phyloP scores from a whole-genome alignment of 2,113 vertebrate genomes.

The Trogon melanurus region DNA sequence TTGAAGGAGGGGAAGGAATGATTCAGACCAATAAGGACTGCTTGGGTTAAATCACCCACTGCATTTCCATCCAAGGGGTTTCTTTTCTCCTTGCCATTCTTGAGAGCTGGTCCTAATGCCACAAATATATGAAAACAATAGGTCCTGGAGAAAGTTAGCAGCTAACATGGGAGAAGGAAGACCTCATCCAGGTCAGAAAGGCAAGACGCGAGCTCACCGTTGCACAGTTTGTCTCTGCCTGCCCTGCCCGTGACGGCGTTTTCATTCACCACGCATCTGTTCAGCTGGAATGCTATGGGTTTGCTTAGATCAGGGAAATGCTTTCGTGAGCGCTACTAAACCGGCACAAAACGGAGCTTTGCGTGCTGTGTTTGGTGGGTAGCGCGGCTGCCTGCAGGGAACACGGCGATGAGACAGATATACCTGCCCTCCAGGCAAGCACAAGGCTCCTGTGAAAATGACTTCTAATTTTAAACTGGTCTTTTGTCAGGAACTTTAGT shows the following conservation, averaged over 20 bases:
- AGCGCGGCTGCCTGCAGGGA: not conserved
- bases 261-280: not conserved
- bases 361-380: not conserved
- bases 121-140: not conserved
- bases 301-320: not conserved
- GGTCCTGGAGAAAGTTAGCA: not conserved
- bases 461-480: not conserved
- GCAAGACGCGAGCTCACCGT: not conserved
- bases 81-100: not conserved
- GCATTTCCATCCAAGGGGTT: not conserved
- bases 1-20: not conserved
- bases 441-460: not conserved
- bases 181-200: not conserved
- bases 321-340: not conserved
- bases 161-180: not conserved
- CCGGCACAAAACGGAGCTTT: not conserved
- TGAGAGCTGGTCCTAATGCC: not conserved
- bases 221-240: not conserved
- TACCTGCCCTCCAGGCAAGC: not conserved
- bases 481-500: not conserved
- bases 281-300: not conserved
- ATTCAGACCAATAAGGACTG: not conserved
- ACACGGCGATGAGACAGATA: not conserved
- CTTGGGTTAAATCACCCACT: not conserved
- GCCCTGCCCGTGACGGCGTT: not conserved